Conservation (phyloP, 2,888 invertebrate species). For the Xestia ashworthii region DNA sequence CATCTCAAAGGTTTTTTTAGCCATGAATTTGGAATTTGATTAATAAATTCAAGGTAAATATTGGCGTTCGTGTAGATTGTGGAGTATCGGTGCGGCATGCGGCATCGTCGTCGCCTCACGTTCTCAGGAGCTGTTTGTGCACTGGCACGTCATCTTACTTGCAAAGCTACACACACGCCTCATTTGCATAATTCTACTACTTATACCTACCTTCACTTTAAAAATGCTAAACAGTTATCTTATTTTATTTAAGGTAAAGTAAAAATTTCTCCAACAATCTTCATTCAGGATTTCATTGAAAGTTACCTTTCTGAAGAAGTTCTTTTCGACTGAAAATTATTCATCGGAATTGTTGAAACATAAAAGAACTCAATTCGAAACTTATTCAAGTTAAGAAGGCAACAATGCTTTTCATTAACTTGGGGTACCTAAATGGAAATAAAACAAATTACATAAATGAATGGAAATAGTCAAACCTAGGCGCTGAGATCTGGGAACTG, state of each 20-base stretch:
- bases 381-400: slow-evolving; percentile 51
- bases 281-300: slow-evolving; percentile 43
- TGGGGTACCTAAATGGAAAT: slow-evolving; percentile 5
- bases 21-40: slow-evolving; percentile 15
- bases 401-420: slow-evolving; percentile 44
- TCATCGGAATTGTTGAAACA: slow-evolving; percentile 54
- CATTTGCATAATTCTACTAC: slow-evolving; percentile 48
- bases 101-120: slow-evolving; percentile 15
- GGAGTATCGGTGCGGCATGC: slow-evolving; percentile 24
- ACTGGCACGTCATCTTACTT: slow-evolving; percentile 47
- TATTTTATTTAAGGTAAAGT: slow-evolving; percentile 31
- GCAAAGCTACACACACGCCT: slow-evolving; percentile 44
- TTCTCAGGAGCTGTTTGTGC: slow-evolving; percentile 34
- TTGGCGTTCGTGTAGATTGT: slow-evolving; percentile 26
- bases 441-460: slow-evolving; percentile 9
- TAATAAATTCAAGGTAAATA: slow-evolving; percentile 39
- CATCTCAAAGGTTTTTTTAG: neutral
- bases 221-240: slow-evolving; percentile 34
- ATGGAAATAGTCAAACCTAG: slow-evolving; percentile 2
- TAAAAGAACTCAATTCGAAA: slow-evolving; percentile 49
- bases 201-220: slow-evolving; percentile 26
- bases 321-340: slow-evolving; percentile 51
- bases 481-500: neutral
- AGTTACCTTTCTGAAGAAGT: slow-evolving; percentile 38
- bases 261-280: slow-evolving; percentile 33